Base-by-base conservation (phyloP, 1,140 invertebrate species). In the Drosophila aff. region DNA sequence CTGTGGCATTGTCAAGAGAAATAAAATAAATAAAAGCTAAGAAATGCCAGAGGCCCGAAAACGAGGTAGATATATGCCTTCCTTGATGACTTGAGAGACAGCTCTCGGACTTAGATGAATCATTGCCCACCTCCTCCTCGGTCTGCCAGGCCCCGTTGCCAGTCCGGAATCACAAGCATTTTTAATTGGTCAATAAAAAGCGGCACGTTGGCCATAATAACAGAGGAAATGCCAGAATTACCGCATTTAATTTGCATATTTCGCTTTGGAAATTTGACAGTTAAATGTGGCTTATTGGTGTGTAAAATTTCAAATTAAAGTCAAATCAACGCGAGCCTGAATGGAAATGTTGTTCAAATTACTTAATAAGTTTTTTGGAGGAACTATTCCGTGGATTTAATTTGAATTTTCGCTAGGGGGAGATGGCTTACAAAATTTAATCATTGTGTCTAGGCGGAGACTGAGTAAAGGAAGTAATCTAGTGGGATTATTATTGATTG, bases 121-220 rank as follows among this genome's bases (percentile, higher is more conserved):
- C 76, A 79, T 78, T 63, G 71, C 49, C 61, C 75, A 40, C 58
- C 57, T 55, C 52, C 55, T 59, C 74, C 40, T 44, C 57, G 50
- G 31, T 67, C 61, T 23, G 49, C 36, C 61, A 50, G 31, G 10
- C 46, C 26, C 33, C 13, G n/a, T 10, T 44, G n/a, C 43, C 36
- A 18, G 41, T 23, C 36, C 57, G 21, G 33, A 16, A 66, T 63
- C 63, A 73, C 71, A 73, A 73, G 71, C 71, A 52, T 73, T 73
- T 87, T 68, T 81, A 78, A 79, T 79, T 79, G 76, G 76, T 67
- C 61, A 77, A 77, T 77, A 77, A 73, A 72, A 64, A 72, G 63
- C 73, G 60, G 49, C 62, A 63, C 58, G 60, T 74, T 63, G 57
- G 65, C 61, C 8, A 69, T 83, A 86, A 89, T 89, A 55, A 87